Base-by-base conservation (phyloP, 1,140 invertebrate species). In the Apocrypta bakeri region DNA sequence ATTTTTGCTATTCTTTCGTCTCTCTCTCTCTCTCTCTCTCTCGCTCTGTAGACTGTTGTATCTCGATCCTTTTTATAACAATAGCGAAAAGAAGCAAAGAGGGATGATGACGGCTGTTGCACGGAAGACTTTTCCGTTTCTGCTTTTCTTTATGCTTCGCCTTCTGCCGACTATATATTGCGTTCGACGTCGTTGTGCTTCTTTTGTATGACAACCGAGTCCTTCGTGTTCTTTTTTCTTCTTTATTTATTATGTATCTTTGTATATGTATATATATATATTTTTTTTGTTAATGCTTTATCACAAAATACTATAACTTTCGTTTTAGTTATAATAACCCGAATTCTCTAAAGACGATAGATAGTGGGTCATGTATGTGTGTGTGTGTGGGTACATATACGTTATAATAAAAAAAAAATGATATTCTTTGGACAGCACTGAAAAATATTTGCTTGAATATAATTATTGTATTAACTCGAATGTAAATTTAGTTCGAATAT, bases 261-360 rank as follows among this genome's bases (percentile, higher is more conserved):
- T 33, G 25, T 29, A 25, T 29, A 27, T 27, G 4, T 61, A 21
- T 61, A 12, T 14, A 61, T 8, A 2, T 61, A 61, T 61, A 61
- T 64, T 64, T 8, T 48, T 64, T 33, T 61, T 42, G 66, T 66
- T 27, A 77, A 77, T 77, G 56, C n/a, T 82, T 82, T 78, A 82
- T 82, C 75, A 82, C 74, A 82, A 82, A 82, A 82, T 82, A 82
- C 81, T 82, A 82, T 82, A 64, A 78, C 56, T 78, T 78, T 82
- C 48, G 72, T 82, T 64, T 78, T 64, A 40, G 17, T 68, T 56
- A n/a, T 71, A 61, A 56, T 76, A 61, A 69, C 25, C 27, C 72
- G 74, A 74, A 48, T 48, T 8, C 61, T 8, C 72, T 81, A 74
- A 24, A 48, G 31, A 73, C 25, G 21, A 72, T 79, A 56, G n/a